Percentiles rank a stretch among this genome's conserved stretches.
Evolutionary conservation across 2,113 vertebrate species (phyloP).

Genomic region (Gobius niger): DNA sequence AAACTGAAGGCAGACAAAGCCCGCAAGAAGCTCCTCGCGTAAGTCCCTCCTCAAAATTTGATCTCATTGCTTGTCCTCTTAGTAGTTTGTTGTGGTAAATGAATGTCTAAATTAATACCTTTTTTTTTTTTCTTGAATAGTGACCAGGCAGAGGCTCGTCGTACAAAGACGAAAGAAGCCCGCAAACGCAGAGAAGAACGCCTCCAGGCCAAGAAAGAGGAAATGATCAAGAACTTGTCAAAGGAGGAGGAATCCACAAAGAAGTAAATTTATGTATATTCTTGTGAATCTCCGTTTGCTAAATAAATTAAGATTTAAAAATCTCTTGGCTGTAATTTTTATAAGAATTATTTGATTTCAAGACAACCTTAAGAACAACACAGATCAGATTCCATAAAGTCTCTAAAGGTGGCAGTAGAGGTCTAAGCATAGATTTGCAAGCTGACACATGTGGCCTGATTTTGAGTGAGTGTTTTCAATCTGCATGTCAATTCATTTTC

Average conservation of each 20-base stretch:
- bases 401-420: slow-evolving; percentile 54
- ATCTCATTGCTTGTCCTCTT: not conserved
- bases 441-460: too few species aligned
- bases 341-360: not conserved
- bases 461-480: too few species aligned
- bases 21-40: slow-evolving; percentile 97
- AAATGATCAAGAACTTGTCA: slow-evolving; percentile 91
- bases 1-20: slow-evolving; percentile 97
- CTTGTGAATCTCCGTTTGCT: slow-evolving; percentile 24
- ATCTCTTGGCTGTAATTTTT: not conserved
- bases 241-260: slow-evolving; percentile 92
- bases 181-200: slow-evolving; percentile 93
- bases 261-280: slow-evolving; percentile 74
- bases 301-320: slow-evolving; percentile 58
- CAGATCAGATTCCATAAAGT: not conserved
- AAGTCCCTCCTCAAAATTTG: slow-evolving; percentile 60
- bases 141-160: slow-evolving; percentile 94
- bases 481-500: too few species aligned
- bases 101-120: not conserved
- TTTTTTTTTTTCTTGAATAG: slow-evolving; percentile 55
- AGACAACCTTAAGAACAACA: too few species aligned
- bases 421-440: not conserved
- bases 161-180: slow-evolving; percentile 95
- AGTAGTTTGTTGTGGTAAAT: not conserved
- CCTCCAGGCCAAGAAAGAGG: slow-evolving; percentile 94